A percentile compares a stretch with the other conserved stretches of the same genome.
Evolutionary conservation across 1,140 invertebrate species (phyloP).

Genomic region (Drosophila seguyi): DNA sequence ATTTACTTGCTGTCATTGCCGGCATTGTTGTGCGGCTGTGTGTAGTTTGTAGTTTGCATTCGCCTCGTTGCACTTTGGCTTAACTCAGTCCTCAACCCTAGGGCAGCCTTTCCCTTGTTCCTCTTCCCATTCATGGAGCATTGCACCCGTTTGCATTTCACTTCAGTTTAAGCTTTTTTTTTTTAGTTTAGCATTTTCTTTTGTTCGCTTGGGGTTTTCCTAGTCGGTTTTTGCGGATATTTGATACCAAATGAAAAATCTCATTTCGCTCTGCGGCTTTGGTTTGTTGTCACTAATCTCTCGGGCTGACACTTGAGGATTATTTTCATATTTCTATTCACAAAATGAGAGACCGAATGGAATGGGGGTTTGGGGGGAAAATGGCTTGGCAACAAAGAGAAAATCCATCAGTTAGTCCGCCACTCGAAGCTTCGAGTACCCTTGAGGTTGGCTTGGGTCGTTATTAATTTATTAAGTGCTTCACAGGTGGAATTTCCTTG

Average conservation of each 20-base stretch:
- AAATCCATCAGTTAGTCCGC: neutral
- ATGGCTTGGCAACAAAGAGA: constrained; percentile 10
- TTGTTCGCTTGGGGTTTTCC: constrained; percentile 40
- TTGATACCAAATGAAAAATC: constrained; percentile 70
- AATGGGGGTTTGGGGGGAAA: constrained; percentile 5
- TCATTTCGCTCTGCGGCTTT: constrained; percentile 69
- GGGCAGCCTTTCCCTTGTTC: neutral
- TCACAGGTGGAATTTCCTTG: constrained; percentile 1
- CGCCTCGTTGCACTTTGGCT: constrained; percentile 25
- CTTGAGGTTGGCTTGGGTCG: constrained; percentile 5
- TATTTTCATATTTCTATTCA: constrained; percentile 65
- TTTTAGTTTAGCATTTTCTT: constrained; percentile 36
- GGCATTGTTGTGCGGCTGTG: constrained; percentile 40
- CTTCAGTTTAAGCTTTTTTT: constrained; percentile 25
- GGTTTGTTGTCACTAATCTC: constrained; percentile 71
- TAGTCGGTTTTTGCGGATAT: constrained; percentile 52
- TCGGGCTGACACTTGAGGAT: constrained; percentile 66
- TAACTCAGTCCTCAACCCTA: neutral
- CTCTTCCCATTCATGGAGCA: constrained; percentile 39
- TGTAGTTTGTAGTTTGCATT: constrained; percentile 35
- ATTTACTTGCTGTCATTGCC: constrained; percentile 57
- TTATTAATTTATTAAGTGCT: constrained; percentile 19
- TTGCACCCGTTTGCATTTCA: constrained; percentile 58
- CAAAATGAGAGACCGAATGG: constrained; percentile 7
- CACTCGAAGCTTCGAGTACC: constrained; percentile 15